Evolutionary conservation across 2,113 vertebrate species (phyloP).

Genomic region (Tragelaphus imberbis): DNA sequence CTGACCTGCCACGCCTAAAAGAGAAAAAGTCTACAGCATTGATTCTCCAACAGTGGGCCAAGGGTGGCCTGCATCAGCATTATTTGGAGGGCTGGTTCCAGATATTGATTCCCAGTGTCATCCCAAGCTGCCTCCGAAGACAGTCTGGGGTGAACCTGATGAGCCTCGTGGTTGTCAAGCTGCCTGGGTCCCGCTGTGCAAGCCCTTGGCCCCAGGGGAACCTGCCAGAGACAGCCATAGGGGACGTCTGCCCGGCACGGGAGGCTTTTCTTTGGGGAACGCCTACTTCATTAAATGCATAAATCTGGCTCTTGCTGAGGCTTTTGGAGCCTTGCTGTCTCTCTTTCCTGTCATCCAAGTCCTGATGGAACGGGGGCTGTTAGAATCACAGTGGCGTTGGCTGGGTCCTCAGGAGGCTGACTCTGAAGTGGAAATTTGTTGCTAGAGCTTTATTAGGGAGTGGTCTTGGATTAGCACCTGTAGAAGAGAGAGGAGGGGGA

Average conservation of each 20-base stretch:
- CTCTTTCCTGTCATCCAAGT: neutral
- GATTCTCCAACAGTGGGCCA: neutral
- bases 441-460: neutral
- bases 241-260: neutral
- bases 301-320: neutral
- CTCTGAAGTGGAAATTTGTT: neutral
- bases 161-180: neutral
- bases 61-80: neutral
- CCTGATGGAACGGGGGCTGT: neutral
- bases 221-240: no score
- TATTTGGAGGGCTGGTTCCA: neutral
- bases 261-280: neutral
- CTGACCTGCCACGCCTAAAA: neutral
- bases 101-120: neutral
- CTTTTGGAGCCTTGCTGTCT: neutral
- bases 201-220: neutral
- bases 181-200: neutral
- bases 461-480: neutral
- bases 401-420: neutral
- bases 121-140: neutral
- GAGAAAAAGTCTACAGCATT: neutral
- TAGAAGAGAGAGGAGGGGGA: neutral
- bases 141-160: neutral
- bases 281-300: neutral
- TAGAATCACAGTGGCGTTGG: neutral